phyloP scores from a whole-genome alignment of 1,140 invertebrate genomes.

The Drosophila lacteicornis region DNA sequence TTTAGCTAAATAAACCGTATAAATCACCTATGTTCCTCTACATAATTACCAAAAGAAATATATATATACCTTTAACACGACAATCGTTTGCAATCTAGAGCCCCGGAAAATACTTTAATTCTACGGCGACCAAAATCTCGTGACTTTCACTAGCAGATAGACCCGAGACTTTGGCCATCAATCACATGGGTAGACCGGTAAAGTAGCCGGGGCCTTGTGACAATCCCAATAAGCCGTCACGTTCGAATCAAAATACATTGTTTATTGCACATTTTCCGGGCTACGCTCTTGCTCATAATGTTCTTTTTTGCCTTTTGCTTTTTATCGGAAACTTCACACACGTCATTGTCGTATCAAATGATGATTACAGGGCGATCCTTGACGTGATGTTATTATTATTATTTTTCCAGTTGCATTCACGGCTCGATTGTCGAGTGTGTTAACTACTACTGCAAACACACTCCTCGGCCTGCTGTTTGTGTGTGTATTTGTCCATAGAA shows the following conservation, averaged over 20 bases:
- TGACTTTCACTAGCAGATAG: constrained; percentile 44
- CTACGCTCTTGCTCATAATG: not conserved
- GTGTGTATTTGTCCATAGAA: constrained; percentile 56
- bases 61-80: not conserved
- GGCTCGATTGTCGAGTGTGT: constrained; percentile 11
- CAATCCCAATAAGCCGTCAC: constrained; percentile 57
- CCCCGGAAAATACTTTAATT: constrained; percentile 20
- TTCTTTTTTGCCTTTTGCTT: not conserved
- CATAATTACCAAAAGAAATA: not conserved
- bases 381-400: constrained; percentile 40
- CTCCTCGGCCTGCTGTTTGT: not conserved
- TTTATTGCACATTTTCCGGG: constrained; percentile 51
- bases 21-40: too few relatives aligned
- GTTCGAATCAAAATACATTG: constrained; percentile 58
- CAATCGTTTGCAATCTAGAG: constrained; percentile 3
- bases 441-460: constrained; percentile 7
- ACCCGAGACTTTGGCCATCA: constrained; percentile 42
- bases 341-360: constrained; percentile 40
- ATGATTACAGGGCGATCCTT: constrained; percentile 43
- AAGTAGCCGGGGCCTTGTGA: constrained; percentile 49
- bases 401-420: constrained; percentile 39
- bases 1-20: too few relatives aligned
- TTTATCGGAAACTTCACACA: constrained; percentile 39
- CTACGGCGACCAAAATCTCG: constrained; percentile 15
- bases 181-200: constrained; percentile 48